Evolutionary conservation across 2,797 vertebrate genomes (phyloP), one percentile per base, ranked within the genome.

Genomic region (Otolemur crassicaudatus): DNA sequence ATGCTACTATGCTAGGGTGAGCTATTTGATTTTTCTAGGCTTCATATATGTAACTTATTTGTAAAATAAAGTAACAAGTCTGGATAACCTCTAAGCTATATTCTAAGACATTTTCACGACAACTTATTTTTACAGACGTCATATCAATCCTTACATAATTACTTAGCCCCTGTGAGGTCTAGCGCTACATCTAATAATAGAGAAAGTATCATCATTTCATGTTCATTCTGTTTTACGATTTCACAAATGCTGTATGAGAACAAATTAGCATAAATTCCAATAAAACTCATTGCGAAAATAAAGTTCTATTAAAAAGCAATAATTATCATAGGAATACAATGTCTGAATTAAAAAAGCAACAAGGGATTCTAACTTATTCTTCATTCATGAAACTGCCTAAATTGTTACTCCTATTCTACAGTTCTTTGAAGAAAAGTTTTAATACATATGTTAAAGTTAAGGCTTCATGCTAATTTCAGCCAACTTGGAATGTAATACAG

Each of bases 171-270:
- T 60, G 37, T 63, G 69, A 86, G 0, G 0, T 40, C 7, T 13
- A 85, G 17, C 72, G 29, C 49, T 58, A 14, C 46, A 7, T 89
- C 69, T 40, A 72, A 87, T 65, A 83, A 53, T 25, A 77, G n/a
- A 61, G 37, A 34, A 40, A 83, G 5, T 49, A 22, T 40, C 37
- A 46, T 60, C 2, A 37, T 72, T 84, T 84, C 40, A 84, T 40
- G 49, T 94, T 89, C 67, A 65, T 65, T 95, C 25, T 90, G 29
- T 46, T 79, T 95, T 83, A 79, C 58, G 25, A 58, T 69, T 93
- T 94, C 27, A 58, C 9, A 82, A 89, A 85, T 31, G 56, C 20
- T 58, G 1, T 73, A 76, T 60, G 6, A 37, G 22, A 85, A 46
- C 5, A 72, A 81, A 8, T 88, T 75, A 83, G 17, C 16, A n/a